Evolutionary conservation across 1,140 invertebrate genomes (phyloP).

Genomic region (Drosophila serrata): DNA sequence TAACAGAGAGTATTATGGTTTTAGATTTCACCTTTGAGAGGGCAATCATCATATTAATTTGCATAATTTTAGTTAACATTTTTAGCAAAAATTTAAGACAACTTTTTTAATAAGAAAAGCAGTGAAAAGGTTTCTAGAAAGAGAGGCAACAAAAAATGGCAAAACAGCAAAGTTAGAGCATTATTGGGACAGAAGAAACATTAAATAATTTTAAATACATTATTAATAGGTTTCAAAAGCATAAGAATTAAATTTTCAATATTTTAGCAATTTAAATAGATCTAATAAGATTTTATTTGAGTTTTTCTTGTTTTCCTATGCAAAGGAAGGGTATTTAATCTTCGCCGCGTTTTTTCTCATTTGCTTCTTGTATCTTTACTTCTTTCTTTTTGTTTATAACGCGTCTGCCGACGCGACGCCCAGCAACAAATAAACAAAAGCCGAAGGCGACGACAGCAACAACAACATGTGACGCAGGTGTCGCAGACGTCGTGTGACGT

Average conservation of each 20-base stretch:
- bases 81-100: no score
- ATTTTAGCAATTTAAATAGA: background rate
- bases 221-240: background rate
- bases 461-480: conserved; percentile 50
- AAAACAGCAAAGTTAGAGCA: no score
- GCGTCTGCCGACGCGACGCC: conserved; percentile 51
- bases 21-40: no score
- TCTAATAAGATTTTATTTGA: background rate
- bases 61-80: no score
- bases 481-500: conserved; percentile 52
- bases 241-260: background rate
- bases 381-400: conserved; percentile 58
- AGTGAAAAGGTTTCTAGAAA: no score
- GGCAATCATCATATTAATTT: no score
- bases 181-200: no score
- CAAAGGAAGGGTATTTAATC: background rate
- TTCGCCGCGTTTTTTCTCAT: background rate
- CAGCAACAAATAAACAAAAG: conserved; percentile 75
- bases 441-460: conserved; percentile 47
- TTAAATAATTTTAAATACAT: no score
- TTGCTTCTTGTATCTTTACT: conserved; percentile 1
- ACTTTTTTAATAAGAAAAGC: no score
- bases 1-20: background rate
- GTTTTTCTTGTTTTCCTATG: background rate
- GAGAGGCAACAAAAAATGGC: no score